Conservation (phyloP, 2,888 invertebrate species). For the Galerucella calmariensis region DNA sequence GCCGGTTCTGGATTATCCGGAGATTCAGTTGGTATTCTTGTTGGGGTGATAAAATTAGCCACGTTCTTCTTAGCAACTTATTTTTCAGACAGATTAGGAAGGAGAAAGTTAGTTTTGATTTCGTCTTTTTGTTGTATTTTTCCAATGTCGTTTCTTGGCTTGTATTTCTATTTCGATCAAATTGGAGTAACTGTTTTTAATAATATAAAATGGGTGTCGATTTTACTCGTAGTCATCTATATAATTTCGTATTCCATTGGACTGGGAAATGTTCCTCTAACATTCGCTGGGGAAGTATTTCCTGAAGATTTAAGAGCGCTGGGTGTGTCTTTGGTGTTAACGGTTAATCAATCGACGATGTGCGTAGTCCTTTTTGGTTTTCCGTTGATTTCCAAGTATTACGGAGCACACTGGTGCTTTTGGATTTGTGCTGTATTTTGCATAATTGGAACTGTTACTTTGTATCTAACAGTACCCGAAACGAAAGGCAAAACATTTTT, state of each 20-base stretch:
- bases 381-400: constrained; percentile 35
- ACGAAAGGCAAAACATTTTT: constrained; percentile 46
- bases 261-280: constrained; percentile 82
- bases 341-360: constrained; percentile 30
- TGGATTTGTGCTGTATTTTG: constrained; percentile 40
- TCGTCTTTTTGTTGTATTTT: constrained; percentile 74
- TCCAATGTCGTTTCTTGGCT: constrained; percentile 68
- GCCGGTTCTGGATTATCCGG: constrained; percentile 75
- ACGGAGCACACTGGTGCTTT: constrained; percentile 39
- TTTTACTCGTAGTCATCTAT: constrained; percentile 75
- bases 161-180: constrained; percentile 72
- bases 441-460: constrained; percentile 33
- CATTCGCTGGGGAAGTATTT: constrained; percentile 83
- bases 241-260: constrained; percentile 76
- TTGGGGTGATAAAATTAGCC: constrained; percentile 80
- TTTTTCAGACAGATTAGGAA: constrained; percentile 79
- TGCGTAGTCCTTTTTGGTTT: constrained; percentile 43
- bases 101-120: constrained; percentile 74
- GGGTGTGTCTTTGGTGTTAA: constrained; percentile 60
- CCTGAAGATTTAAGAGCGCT: constrained; percentile 79
- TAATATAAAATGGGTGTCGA: constrained; percentile 75
- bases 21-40: constrained; percentile 75
- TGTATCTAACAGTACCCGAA: constrained; percentile 42
- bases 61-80: constrained; percentile 75
- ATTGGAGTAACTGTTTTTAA: constrained; percentile 48